Percentiles rank a stretch among this genome's conserved stretches.
These are phyloP conservation scores for Nipponacmea schrenckii DNA, from an alignment of 2,888 invertebrate genomes.

Conservation along the genomic window DNA sequence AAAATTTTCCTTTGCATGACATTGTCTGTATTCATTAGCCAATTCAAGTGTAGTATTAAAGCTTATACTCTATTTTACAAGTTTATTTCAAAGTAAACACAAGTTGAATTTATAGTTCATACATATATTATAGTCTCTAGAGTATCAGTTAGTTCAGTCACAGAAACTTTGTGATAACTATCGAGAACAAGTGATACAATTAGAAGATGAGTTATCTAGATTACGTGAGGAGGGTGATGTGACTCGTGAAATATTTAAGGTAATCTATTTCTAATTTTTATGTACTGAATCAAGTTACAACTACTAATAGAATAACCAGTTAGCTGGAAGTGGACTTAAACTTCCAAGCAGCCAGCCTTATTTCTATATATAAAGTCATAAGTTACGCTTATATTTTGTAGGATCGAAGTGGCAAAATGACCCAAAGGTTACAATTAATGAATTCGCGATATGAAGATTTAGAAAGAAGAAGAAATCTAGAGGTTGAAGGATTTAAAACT, in stretches of 20 bases:
- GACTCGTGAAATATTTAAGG: constrained; percentile 66
- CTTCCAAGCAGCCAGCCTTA: neutral
- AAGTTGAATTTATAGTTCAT: too few relatives aligned
- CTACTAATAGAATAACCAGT: too few relatives aligned
- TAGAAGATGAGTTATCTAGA: constrained; percentile 65
- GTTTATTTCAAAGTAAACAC: too few relatives aligned
- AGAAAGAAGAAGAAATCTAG: constrained; percentile 67
- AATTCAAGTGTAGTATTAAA: too few relatives aligned
- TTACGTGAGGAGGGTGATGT: constrained; percentile 67
- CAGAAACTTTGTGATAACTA: constrained; percentile 67
- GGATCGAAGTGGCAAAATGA: constrained; percentile 67
- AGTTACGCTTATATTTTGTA: constrained; percentile 25
- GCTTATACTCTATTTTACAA: too few relatives aligned
- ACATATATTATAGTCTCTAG: constrained; percentile 49
- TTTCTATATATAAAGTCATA: too few relatives aligned
- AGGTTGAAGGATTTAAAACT: constrained; percentile 69
- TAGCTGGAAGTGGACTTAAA: too few relatives aligned
- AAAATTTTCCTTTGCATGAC: too few relatives aligned
- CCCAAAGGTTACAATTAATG: constrained; percentile 64
- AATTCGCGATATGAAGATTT: constrained; percentile 67
- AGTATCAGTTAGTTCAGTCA: constrained; percentile 62
- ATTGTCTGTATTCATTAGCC: too few relatives aligned
- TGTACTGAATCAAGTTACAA: too few relatives aligned
- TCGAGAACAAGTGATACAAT: constrained; percentile 66
- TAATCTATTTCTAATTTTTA: constrained; percentile 22